phyloP scores from a whole-genome alignment of 2,113 vertebrate genomes.

The Oreochromis tanganicae region DNA sequence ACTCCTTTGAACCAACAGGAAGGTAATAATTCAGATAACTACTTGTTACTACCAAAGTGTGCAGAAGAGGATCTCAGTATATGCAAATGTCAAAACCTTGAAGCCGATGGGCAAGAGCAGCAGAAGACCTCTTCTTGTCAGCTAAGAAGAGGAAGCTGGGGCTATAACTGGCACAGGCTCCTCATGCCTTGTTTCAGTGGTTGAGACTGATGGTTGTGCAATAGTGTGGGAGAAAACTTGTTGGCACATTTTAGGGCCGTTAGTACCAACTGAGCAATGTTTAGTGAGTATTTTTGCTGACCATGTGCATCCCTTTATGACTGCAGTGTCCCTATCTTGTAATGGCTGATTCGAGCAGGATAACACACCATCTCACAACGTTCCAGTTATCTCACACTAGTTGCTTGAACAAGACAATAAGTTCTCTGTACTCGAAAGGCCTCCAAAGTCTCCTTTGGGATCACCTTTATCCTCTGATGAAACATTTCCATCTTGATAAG shows the following conservation, averaged over 20 bases:
- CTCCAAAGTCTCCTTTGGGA: background rate
- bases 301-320: background rate
- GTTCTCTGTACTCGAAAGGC: background rate
- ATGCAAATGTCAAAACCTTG: background rate
- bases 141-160: background rate
- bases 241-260: background rate
- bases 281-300: background rate
- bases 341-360: background rate
- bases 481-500: background rate
- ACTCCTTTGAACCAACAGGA: background rate
- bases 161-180: background rate
- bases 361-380: background rate
- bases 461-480: background rate
- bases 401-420: background rate
- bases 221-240: background rate
- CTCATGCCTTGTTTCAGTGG: background rate
- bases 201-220: background rate
- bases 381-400: background rate
- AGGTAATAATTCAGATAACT: background rate
- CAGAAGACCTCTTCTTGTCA: background rate
- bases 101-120: background rate
- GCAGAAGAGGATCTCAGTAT: background rate
- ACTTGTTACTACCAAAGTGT: background rate
- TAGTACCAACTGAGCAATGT: background rate
- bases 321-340: background rate